Evolutionary conservation across 2,888 invertebrate species (phyloP).

Genomic region (Leptinotarsa juncta): DNA sequence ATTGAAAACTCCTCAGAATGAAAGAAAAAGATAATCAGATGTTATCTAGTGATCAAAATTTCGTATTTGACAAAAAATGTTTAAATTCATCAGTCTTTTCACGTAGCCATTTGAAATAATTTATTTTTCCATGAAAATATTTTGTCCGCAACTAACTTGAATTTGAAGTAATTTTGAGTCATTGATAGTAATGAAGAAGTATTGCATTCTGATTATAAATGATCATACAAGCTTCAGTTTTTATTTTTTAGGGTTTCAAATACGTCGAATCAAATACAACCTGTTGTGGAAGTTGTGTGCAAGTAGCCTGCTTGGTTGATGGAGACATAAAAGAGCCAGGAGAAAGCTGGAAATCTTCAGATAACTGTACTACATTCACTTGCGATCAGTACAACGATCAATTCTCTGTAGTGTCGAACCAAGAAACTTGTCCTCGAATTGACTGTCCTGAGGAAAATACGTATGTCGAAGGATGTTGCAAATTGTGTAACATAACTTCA

Average conservation of each 20-base stretch:
- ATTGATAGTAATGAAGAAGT: too few species aligned
- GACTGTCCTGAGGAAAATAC: conserved; percentile 66
- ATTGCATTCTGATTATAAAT: too few species aligned
- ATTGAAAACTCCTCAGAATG: too few species aligned
- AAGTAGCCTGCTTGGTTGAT: conserved; percentile 72
- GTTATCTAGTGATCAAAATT: too few species aligned
- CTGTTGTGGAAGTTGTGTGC: conserved; percentile 77
- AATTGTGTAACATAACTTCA: conserved; percentile 71
- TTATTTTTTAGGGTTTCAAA: conserved; percentile 69
- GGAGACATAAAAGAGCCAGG: conserved; percentile 67
- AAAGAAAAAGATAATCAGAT: too few species aligned
- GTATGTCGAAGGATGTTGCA: conserved; percentile 76
- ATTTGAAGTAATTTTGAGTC: too few species aligned
- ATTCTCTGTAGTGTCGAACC: conserved; percentile 61
- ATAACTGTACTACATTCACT: conserved; percentile 73
- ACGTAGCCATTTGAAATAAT: too few species aligned
- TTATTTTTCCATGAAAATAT: too few species aligned
- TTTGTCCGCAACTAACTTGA: too few species aligned
- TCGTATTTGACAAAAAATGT: too few species aligned
- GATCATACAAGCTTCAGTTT: not conserved
- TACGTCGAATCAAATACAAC: conserved; percentile 66
- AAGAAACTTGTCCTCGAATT: conserved; percentile 73
- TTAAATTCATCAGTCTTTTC: too few species aligned
- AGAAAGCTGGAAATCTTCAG: conserved; percentile 71
- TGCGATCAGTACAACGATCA: conserved; percentile 69